Evolutionary conservation across 2,797 vertebrate genomes (phyloP), one percentile per base, ranked within the genome.

Genomic region (Zalophus californianus): DNA sequence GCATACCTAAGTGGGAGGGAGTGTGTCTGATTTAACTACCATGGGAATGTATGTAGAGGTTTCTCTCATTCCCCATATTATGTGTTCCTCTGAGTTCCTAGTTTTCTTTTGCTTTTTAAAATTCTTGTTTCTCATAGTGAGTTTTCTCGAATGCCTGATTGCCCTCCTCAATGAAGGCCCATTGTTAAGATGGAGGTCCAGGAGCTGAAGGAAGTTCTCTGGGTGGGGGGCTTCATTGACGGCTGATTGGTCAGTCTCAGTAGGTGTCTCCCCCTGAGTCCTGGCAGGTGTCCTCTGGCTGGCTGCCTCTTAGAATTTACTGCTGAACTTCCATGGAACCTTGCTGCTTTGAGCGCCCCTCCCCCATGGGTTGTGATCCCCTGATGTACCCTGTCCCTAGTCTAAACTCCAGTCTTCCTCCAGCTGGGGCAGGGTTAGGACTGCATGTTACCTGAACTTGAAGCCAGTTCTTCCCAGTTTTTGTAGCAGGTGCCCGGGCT

Each of bases 21-120:
- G 5, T 4, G 8, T n/a, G 18, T 23, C 77, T 50, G 44, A 48
- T 7, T 92, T 21, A 64, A 18, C 56, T 25, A 35, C 44, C 20
- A 4, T 41, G n/a, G 90, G 56, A 44, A 29, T 56, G 3, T 32
- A 27, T 41, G 11, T 9, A 3, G 44, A 7, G 2, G 15, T 1
- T 13, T 16, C 66, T 52, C 58, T 23, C 70, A 20, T 7, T 48
- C n/a, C 44, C 50, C 52, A 1, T n/a, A 0, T 1, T 3, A 10
- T 18, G 14, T 54, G 15, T 15, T 32, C 56, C 23, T 54, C 84
- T 16, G 52, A 18, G 25, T 12, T n/a, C 14, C 58, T 4, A 14
- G 50, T 54, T 48, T 64, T 25, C 32, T 68, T 73, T 54, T 75
- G 27, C n/a, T 88, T 83, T 77, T 77, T 68, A 11, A 44, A 29